Conservation (phyloP, 2,797 vertebrate genomes). For the Halcyon smyrnensis region DNA sequence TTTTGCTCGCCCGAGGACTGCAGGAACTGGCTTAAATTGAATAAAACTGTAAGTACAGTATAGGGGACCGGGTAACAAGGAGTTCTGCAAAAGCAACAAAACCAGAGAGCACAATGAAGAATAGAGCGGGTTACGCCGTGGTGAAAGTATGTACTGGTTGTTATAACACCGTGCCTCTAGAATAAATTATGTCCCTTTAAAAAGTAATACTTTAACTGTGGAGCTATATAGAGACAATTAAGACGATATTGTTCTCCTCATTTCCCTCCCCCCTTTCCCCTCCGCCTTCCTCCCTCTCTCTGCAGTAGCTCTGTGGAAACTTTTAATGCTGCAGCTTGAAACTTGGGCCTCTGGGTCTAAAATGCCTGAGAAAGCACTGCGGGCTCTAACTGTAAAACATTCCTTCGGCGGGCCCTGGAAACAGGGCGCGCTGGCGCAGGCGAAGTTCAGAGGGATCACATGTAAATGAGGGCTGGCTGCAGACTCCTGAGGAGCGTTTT, state of each 20-base stretch:
- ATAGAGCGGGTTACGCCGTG: conserved; percentile 62
- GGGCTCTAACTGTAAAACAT: conserved; percentile 85
- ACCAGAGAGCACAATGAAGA: conserved; percentile 65
- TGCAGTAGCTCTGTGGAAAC: conserved; percentile 73
- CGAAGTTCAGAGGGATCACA: conserved; percentile 75
- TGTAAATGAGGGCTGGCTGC: conserved; percentile 79
- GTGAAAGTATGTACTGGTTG: conserved; percentile 65
- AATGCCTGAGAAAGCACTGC: conserved; percentile 79
- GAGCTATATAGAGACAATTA: conserved; percentile 70
- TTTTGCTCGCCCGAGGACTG: conserved; percentile 4
- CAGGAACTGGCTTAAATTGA: conserved; percentile 66
- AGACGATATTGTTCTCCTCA: conserved; percentile 68
- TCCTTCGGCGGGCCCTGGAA: conserved; percentile 82
- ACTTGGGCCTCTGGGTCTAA: conserved; percentile 69
- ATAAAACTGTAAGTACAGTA: conserved; percentile 71
- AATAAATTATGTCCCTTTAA: conserved; percentile 75
- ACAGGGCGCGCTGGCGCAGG: conserved; percentile 74
- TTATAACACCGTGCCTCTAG: conserved; percentile 63
- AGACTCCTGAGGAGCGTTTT: conserved; percentile 73
- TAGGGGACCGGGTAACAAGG: conserved; percentile 47
- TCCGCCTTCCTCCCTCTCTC: conserved; percentile 29
- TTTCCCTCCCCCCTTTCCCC: conserved; percentile 50
- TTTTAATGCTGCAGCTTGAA: conserved; percentile 72
- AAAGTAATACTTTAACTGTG: conserved; percentile 72
- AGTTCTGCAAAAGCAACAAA: conserved; percentile 69